Evolutionary conservation across 1,140 invertebrate genomes (phyloP).

Genomic region (Drosophila miranda): DNA sequence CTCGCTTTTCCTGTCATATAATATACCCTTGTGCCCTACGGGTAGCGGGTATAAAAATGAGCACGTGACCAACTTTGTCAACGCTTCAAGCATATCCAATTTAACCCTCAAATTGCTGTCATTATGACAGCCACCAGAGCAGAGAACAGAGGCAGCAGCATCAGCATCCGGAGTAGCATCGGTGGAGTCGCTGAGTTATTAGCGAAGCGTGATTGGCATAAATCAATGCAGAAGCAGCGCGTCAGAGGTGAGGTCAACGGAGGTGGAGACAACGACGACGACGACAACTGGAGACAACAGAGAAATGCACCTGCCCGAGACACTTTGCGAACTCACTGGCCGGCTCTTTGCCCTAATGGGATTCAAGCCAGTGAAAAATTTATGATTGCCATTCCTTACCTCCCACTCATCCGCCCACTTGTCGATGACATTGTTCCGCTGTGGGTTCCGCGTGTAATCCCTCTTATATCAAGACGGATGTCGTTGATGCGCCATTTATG

Average conservation of each 20-base stretch:
- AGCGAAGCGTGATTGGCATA: slow-evolving; percentile 80
- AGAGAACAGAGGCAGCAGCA: slow-evolving; percentile 6
- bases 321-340: slow-evolving; percentile 25
- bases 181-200: slow-evolving; percentile 72
- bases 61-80: slow-evolving; percentile 76
- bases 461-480: slow-evolving; percentile 56
- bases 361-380: slow-evolving; percentile 39
- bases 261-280: neutral
- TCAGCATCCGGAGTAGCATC: slow-evolving; percentile 11
- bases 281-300: no score
- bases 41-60: slow-evolving; percentile 19
- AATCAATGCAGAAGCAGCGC: slow-evolving; percentile 65
- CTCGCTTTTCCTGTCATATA: no score
- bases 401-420: slow-evolving; percentile 19
- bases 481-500: slow-evolving; percentile 66
- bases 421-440: slow-evolving; percentile 45
- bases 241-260: neutral
- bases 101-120: slow-evolving; percentile 79
- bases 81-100: slow-evolving; percentile 72
- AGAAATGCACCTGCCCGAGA: slow-evolving; percentile 55
- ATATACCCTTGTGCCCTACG: neutral
- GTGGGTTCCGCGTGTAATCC: slow-evolving; percentile 38
- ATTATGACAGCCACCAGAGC: slow-evolving; percentile 65
- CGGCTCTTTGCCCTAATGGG: slow-evolving; percentile 30
- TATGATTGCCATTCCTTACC: slow-evolving; percentile 40